Conservation (phyloP, 2,888 invertebrate genomes). For the Lissocephala sabroskyi region DNA sequence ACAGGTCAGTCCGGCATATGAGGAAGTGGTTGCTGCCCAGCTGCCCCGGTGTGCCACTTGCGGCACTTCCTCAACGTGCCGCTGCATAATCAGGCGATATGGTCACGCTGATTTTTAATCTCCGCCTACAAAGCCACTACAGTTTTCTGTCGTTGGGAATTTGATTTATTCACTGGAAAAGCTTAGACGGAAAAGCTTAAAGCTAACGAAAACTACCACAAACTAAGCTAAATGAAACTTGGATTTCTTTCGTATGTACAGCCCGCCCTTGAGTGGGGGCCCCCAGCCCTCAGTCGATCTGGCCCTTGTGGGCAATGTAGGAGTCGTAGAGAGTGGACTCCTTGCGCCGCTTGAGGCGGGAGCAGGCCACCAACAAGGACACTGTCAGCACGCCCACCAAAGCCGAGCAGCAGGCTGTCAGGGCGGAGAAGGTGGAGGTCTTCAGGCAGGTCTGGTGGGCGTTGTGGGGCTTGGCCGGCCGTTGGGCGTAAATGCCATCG, state of each 20-base stretch:
- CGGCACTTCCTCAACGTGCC: not conserved
- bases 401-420: conserved; percentile 80
- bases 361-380: conserved; percentile 83
- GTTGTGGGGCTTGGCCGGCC: conserved; percentile 25
- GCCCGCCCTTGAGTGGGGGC: too few species aligned
- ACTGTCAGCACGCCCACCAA: conserved; percentile 81
- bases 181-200: too few species aligned
- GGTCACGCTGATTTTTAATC: not conserved
- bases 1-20: not conserved
- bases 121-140: not conserved
- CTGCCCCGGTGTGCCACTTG: not conserved
- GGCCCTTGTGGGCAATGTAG: conserved; percentile 79
- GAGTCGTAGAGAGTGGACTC: conserved; percentile 73
- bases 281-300: conserved; percentile 70
- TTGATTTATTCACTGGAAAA: too few species aligned
- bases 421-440: conserved; percentile 78
- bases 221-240: too few species aligned
- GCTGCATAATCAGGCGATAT: too few species aligned
- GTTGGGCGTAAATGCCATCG: conserved; percentile 54
- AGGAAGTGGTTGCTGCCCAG: too few species aligned
- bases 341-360: conserved; percentile 78
- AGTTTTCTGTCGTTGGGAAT: not conserved
- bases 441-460: conserved; percentile 77
- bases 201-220: too few species aligned
- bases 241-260: too few species aligned